phyloP scores from a whole-genome alignment of 1,140 invertebrate genomes.

The Tachypleus tridentatus region DNA sequence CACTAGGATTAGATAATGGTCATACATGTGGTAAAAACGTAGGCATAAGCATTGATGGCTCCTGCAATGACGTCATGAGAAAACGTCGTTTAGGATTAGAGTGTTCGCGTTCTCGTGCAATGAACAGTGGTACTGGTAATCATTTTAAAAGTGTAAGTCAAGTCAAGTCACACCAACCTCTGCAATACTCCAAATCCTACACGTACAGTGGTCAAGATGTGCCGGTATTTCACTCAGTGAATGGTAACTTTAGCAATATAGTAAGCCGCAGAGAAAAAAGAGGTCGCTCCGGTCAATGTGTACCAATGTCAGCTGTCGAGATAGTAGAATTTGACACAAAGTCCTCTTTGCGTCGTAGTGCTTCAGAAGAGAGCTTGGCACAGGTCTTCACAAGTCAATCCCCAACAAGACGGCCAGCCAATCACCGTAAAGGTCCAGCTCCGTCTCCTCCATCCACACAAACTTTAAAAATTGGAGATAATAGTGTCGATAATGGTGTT shows the following conservation, averaged over 20 bases:
- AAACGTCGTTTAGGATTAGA: conserved; percentile 15
- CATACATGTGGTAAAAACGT: conserved; percentile 7
- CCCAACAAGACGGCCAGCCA: conserved; percentile 20
- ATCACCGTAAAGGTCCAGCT: conserved; percentile 26
- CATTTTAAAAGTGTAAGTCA: not conserved
- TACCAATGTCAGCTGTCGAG: too few relatives aligned
- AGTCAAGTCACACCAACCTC: not conserved
- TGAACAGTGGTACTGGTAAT: not conserved
- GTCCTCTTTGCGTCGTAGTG: conserved; percentile 28
- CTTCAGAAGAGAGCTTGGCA: conserved; percentile 36
- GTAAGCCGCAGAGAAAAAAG: not conserved
- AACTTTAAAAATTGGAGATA: not conserved
- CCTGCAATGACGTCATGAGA: conserved; percentile 23
- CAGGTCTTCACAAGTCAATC: conserved; percentile 11
- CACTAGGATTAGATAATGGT: conserved; percentile 11
- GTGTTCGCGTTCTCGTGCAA: not conserved
- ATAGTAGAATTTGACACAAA: too few relatives aligned
- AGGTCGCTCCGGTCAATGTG: conserved; percentile 3
- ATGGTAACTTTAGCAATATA: too few relatives aligned
- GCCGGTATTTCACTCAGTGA: not conserved
- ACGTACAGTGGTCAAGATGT: not conserved
- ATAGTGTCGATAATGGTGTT: not conserved
- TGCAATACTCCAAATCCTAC: not conserved
- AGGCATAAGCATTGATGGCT: conserved; percentile 23
- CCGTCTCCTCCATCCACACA: conserved; percentile 23